Evolutionary conservation across 1,140 invertebrate genomes (phyloP), one percentile per base, ranked within the genome.

Genomic region (Atta texana): DNA sequence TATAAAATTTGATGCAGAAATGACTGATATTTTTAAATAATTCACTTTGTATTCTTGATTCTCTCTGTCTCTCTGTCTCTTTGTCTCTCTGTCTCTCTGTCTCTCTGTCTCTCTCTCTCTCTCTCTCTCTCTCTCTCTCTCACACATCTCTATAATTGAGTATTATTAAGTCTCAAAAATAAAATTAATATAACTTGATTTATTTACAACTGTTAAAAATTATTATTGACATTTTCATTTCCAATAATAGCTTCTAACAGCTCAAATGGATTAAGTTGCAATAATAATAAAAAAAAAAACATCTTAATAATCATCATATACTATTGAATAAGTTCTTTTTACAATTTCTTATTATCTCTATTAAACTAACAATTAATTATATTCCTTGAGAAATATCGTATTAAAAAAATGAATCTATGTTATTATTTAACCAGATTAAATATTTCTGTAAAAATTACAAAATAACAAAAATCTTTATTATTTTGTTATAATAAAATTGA

Each of bases 1-100:
- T 68, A 18, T 24, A 28, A 34, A 39, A 81, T 44, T 74, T 61
- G 28, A 74, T 84, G 55, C 55, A 18, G 2, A 34, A 31, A 39
- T 53, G 12, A 4, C n/a, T 69, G 14, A 71, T 3, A 53, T 39
- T 39, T 80, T 80, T 18, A 39, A 80, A 74, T 7, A n/a, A 57
- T 7, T 81, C 2, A 4, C n/a, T 28, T 55, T 39, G 12, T 10
- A 78, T 28, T 57, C 16, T 39, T 44, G 7, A 3, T 31, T 6
- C 31, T 31, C 31, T 31, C 31, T 31, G 28, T 31, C 28, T 31
- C 28, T 24, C 24, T 31, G 28, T 28, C 28, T 28, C 1, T 28
- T 1, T 28, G 28, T 31, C 31, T 31, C 31, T 31, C 31, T 31
- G 28, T 31, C 0, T 24, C 28, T 31, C 2, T 31, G 1, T 28